Base-by-base conservation (phyloP, 2,113 vertebrate species). In the Alligator mississippiensis region DNA sequence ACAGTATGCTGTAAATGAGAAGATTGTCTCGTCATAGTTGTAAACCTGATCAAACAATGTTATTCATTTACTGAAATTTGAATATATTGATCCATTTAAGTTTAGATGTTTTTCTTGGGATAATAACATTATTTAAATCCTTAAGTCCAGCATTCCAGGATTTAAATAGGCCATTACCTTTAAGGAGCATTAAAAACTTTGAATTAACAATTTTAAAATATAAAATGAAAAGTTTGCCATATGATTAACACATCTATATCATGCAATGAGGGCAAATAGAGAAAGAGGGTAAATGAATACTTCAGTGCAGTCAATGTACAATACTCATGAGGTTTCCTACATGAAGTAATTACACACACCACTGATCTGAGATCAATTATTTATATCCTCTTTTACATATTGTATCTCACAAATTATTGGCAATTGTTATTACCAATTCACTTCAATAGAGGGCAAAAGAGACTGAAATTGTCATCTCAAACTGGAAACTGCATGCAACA, bases 361-460 rank as follows among this genome's bases (percentile, higher is more conserved):
- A 60, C 80, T 96, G 92, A 81, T 89, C 95, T 94, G 92, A 96
- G 78, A 95, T 96, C 80, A 92, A 93, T 96, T 96, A 94, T 96
- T 97, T 96, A 95, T 95, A 86, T 90, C 89, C 74, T 92, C 59
- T 82, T 93, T 91, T 77, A 74, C 74, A 84, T 77, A 60, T 34
- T 77, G 68, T 84, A 94, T 80, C 72, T 90, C 93, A 68, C 55
- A 27, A 95, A 96, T 97, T 80, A 82, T 94, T 91, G 60, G 72
- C 82, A 90, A 95, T 92, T 97, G 96, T 94, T 97, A 91, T 97
- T 97, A 97, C 97, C 92, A 90, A 54, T 89, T 92, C 84, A 95
- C 81, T 96, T 97, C 97, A 97, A 95, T 59, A 97, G 97, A 97
- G 97, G 97, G 97, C 97, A 98, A 98, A 94, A 97, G 97, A 98